Percentiles rank a stretch among this genome's conserved stretches.
Evolutionary conservation across 2,888 invertebrate genomes (phyloP).

Genomic region (Diachrysia chrysitis): DNA sequence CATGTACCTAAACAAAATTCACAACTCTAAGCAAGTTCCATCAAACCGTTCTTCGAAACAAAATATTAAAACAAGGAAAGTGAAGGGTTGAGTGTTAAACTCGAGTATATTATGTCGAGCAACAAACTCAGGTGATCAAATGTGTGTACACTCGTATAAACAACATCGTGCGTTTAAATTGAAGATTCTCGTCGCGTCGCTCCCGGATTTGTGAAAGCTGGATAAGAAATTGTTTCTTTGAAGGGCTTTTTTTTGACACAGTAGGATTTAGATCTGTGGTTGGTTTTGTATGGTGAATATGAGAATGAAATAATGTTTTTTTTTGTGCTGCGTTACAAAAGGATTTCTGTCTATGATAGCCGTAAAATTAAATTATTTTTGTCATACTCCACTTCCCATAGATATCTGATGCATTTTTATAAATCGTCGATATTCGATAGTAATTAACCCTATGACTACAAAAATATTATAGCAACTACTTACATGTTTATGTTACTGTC

Average conservation of each 20-base stretch:
- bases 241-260: not conserved
- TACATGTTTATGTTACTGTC: no score
- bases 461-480: no score
- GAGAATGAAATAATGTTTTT: not conserved
- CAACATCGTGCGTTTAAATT: conserved; percentile 72
- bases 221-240: conserved; percentile 23
- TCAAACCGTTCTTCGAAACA: conserved; percentile 9
- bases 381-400: no score
- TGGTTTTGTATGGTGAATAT: not conserved
- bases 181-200: conserved; percentile 68
- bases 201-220: conserved; percentile 11
- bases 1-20: not conserved
- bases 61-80: conserved; percentile 47
- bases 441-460: no score
- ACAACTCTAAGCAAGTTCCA: not conserved
- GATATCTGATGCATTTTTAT: no score
- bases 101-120: conserved; percentile 26
- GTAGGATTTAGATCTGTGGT: not conserved
- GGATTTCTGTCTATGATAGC: no score
- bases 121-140: conserved; percentile 73
- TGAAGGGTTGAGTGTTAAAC: conserved; percentile 42
- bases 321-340: not conserved
- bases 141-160: conserved; percentile 68
- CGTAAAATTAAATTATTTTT: no score
- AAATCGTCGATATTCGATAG: no score